Evolutionary conservation across 1,140 invertebrate genomes (phyloP), one percentile per base, ranked within the genome.

Genomic region (honey bee (Apis mellifera)): DNA sequence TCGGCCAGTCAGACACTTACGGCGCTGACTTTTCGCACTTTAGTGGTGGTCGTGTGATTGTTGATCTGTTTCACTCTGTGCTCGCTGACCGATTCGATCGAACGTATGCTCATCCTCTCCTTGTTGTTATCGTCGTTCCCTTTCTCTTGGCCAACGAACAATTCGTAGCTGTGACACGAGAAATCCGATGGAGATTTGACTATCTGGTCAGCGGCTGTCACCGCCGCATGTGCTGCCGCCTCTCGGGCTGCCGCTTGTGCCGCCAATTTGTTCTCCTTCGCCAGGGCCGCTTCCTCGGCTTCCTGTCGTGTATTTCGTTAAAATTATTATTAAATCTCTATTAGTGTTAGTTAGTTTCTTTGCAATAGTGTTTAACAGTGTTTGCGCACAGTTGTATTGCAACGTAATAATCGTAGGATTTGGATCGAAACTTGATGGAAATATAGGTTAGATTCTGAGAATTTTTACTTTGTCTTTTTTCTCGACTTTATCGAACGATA

Each of bases 81-180:
- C 93, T 97, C 97, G 95, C 96, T 97, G 93, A 97, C 95, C 91
- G 97, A 98, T 93, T 98, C 97, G 89, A 97, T 95, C 91, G 97
- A 98, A 91, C 97, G 96, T 77, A 98, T 96, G 94, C 97, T 98
- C 96, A 98, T 97, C 93, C 97, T 97, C 93, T 98, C 98, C 92
- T 97, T 97, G 95, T 98, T 97, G 94, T 97, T 97, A 91, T 98
- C 97, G 88, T 96, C 96, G 92, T 97, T 97, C 86, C 96, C 96
- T 88, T 97, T 97, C 88, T 97, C 97, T 91, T 97, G 97, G 82
- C 96, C 97, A 72, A 97, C 97, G 94, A 98, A 98, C 70, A 98
- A 94, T 93, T 98, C 98, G 94, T 98, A 98, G 93, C 97, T 98
- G 89, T 97, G 96, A 92, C 97, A 97, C 21, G 98, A 98, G 92